phyloP scores from a whole-genome alignment of 2,797 vertebrate genomes.

The Aphelocoma californica region DNA sequence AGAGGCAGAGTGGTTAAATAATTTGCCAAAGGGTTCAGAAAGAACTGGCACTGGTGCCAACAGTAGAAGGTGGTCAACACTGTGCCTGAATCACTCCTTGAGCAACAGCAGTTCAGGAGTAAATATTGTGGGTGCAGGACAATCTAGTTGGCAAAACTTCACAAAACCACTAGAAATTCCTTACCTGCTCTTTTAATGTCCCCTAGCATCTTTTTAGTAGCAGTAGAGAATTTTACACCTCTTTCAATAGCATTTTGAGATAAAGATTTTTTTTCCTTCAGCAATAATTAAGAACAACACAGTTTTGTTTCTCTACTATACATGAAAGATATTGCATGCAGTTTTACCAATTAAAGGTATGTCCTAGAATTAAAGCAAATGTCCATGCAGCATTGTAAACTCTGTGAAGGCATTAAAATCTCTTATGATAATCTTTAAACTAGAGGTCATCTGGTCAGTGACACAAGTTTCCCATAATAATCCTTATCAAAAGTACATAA shows the following conservation, averaged over 20 bases:
- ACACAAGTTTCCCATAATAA: background rate
- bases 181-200: conserved; percentile 27
- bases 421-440: background rate
- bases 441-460: conserved; percentile 11
- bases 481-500: conserved; percentile 15
- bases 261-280: background rate
- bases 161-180: conserved; percentile 34
- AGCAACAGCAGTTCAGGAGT: background rate
- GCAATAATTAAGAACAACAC: conserved; percentile 19
- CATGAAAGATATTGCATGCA: conserved; percentile 46
- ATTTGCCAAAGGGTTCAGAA: conserved; percentile 17
- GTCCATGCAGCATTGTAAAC: conserved; percentile 36
- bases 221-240: conserved; percentile 32
- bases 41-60: background rate
- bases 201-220: conserved; percentile 21
- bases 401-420: conserved; percentile 22
- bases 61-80: background rate
- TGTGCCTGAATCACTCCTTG: background rate
- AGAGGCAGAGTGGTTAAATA: conserved; percentile 60
- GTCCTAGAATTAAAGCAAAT: conserved; percentile 50
- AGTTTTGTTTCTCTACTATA: conserved; percentile 59
- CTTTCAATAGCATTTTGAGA: background rate
- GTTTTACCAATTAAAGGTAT: conserved; percentile 15
- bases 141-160: conserved; percentile 10
- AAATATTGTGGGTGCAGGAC: background rate